A percentile compares a stretch with the other conserved stretches of the same genome.
These are phyloP conservation scores for Eutolmus rufibarbis DNA, from an alignment of 2,888 invertebrate genomes.

Conservation along the genomic window DNA sequence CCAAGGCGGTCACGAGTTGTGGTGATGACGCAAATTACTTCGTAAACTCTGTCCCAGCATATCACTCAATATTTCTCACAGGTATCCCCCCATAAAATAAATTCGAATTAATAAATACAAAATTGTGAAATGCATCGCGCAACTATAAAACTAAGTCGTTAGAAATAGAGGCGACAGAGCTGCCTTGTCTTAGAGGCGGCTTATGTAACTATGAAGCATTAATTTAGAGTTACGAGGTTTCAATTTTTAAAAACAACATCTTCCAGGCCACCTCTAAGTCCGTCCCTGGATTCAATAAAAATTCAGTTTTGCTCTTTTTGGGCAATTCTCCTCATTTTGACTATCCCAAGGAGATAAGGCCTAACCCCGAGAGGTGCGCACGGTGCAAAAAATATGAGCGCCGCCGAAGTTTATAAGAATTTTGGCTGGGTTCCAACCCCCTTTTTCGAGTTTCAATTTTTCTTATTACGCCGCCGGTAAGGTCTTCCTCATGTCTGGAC, in stretches of 20 bases:
- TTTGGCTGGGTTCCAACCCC: constrained; percentile 39
- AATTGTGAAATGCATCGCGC: background rate
- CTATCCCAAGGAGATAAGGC: constrained; percentile 21
- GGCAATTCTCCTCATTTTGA: background rate
- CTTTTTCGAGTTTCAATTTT: constrained; percentile 38
- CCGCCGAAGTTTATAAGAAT: constrained; percentile 39
- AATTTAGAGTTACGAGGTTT: background rate
- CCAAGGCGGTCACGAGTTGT: background rate
- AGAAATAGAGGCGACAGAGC: background rate
- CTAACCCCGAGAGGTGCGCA: background rate
- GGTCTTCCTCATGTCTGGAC: constrained; percentile 38
- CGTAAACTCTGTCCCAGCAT: background rate
- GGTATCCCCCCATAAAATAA: background rate
- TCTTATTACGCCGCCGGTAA: constrained; percentile 40
- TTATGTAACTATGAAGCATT: background rate
- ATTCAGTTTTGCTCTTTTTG: constrained; percentile 17
- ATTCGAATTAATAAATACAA: background rate
- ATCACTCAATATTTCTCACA: background rate
- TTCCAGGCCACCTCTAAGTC: background rate
- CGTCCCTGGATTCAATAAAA: constrained; percentile 36
- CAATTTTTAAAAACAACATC: background rate
- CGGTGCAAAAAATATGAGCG: constrained; percentile 33
- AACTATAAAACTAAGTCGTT: background rate
- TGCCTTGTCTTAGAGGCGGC: background rate
- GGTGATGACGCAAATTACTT: background rate